Conservation (phyloP, 2,797 vertebrate species). For the Cygnus olor region DNA sequence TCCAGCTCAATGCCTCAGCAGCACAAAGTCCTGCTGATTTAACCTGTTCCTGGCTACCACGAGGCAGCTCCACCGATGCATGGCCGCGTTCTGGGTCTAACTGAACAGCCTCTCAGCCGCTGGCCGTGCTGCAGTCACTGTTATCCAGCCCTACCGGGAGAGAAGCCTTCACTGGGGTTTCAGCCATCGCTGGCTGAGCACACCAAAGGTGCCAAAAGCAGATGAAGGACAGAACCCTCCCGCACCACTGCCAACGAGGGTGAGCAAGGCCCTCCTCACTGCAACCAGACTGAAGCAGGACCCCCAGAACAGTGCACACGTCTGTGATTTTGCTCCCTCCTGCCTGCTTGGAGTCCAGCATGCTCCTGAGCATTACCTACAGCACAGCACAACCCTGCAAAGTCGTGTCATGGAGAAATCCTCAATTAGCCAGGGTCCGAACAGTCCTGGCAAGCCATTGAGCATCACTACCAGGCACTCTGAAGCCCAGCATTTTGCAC, state of each 20-base stretch:
- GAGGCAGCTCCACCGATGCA: not conserved
- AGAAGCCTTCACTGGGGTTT: not conserved
- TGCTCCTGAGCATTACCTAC: not conserved
- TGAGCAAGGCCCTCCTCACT: not conserved
- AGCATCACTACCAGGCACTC: not conserved
- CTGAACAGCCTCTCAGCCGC: not conserved
- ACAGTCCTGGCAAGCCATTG: not conserved
- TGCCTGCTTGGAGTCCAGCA: not conserved
- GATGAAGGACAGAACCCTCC: not conserved
- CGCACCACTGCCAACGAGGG: not conserved
- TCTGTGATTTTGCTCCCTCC: not conserved
- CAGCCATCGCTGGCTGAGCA: not conserved
- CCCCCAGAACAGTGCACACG: not conserved
- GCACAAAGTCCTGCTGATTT: not conserved
- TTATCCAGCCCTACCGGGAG: not conserved
- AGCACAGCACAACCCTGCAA: not conserved
- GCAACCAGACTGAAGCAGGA: not conserved
- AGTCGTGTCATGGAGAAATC: not conserved
- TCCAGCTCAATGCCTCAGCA: not conserved
- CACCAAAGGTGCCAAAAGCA: not conserved
- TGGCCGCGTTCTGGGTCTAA: not conserved
- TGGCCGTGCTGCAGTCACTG: not conserved
- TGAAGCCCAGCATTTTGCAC: not conserved
- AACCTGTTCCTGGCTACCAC: not conserved
- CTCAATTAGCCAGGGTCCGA: fast-evolving